Base-by-base conservation (phyloP, 2,113 vertebrate species). In the Hylia prasina region DNA sequence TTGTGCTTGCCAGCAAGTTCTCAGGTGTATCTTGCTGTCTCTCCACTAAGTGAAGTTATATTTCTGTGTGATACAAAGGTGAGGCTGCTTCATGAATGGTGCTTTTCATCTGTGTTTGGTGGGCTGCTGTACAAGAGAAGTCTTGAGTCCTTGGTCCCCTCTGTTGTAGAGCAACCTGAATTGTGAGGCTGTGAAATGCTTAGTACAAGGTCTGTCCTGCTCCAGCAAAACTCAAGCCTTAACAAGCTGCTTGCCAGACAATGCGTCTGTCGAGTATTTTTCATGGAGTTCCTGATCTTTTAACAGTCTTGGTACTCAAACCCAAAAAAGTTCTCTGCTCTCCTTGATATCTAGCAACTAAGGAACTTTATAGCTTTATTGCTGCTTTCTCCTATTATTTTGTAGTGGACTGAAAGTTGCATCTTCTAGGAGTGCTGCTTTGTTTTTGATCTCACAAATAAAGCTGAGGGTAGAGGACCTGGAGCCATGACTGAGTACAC, bases 21-120 rank as follows among this genome's bases (percentile, higher is more conserved):
- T 69, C 21, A 47, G 22, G 10, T 0, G 0, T 57, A 30, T 3
- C 35, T 53, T 65, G 4, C 24, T 80, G 25, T 65, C 47, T 50
- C 85, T 21, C 42, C 27, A 21, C 25, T 13, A 45, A 61, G 11
- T 39, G 60, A 51, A 53, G 13, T 35, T 57, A 1, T 10, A 12
- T 50, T 91, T 77, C 47, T 44, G 13, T 24, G 24, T 25, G 39
- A 53, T 24, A 15, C 11, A 54, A 39, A 16, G 6, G 45, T 51
- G 58, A 48, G 31, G 47, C 42, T 58, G 15, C 12, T 40, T 42
- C 14, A 7, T 10, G 11, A 7, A 3, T 0, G 0, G 5, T 56
- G 39, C 22, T 81, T 76, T 78, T 56, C 42, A 21, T n/a, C 39
- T 15, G 18, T 4, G 19, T 50, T 15, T 31, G 7, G 15, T 45